Conservation (phyloP, 2,797 vertebrate genomes). For the Pyrrhura leucotis region DNA sequence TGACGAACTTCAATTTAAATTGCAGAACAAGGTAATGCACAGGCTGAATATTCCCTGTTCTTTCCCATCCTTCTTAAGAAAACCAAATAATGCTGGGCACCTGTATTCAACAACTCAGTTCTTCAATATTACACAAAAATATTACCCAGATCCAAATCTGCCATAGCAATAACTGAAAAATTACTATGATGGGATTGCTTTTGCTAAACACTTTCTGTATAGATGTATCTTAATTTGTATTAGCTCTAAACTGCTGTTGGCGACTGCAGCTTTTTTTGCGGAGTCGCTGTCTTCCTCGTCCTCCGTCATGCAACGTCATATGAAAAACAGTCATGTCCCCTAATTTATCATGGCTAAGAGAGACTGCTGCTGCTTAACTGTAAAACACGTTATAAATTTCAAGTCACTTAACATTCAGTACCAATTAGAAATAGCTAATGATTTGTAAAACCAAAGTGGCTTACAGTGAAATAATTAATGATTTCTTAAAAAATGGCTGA, state of each 20-base stretch:
- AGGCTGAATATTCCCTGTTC: background rate
- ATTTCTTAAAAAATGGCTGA: background rate
- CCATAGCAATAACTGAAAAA: background rate
- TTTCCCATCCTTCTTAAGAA: background rate
- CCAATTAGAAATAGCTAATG: background rate
- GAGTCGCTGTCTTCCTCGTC: background rate
- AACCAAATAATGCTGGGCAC: background rate
- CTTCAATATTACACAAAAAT: background rate
- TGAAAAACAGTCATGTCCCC: background rate
- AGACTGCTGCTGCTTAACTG: background rate
- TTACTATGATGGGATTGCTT: background rate
- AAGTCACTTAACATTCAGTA: background rate
- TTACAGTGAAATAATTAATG: background rate
- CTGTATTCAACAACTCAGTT: background rate
- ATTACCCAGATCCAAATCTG: background rate
- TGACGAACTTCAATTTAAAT: background rate
- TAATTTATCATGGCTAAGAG: background rate
- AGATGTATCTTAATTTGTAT: background rate
- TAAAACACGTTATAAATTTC: background rate
- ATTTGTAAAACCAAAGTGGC: background rate
- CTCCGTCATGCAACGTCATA: background rate
- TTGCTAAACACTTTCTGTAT: background rate
- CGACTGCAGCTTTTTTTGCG: background rate
- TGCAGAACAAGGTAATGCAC: background rate
- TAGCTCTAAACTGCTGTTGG: background rate